phyloP scores from a whole-genome alignment of 2,888 invertebrate genomes.

The Cerceris ruficornis region DNA sequence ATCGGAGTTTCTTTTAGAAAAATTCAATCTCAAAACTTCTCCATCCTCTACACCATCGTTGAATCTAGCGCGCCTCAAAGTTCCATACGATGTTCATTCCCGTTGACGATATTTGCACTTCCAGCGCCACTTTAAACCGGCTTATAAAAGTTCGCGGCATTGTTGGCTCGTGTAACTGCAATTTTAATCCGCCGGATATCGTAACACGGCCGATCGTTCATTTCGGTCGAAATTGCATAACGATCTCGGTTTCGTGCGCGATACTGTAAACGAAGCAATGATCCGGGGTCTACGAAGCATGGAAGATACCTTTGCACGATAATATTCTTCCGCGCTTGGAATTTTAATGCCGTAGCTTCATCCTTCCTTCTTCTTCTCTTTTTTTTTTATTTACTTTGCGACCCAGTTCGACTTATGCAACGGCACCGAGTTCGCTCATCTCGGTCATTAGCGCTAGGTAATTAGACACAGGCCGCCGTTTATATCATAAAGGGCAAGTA shows the following conservation, averaged over 20 bases:
- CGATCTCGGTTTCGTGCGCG: not conserved
- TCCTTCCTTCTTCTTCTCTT: constrained; percentile 5
- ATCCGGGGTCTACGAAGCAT: constrained; percentile 41
- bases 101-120: not conserved
- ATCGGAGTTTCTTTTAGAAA: no score
- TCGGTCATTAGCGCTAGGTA: constrained; percentile 42
- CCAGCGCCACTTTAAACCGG: not conserved
- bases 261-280: constrained; percentile 11
- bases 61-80: no score
- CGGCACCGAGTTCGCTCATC: constrained; percentile 19
- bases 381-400: constrained; percentile 33
- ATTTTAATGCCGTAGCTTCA: constrained; percentile 36
- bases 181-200: constrained; percentile 18
- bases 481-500: constrained; percentile 13
- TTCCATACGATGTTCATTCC: no score
- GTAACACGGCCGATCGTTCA: constrained; percentile 11
- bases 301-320: constrained; percentile 14
- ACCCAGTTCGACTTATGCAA: constrained; percentile 43
- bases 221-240: constrained; percentile 2
- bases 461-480: constrained; percentile 35
- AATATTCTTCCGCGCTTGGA: constrained; percentile 23
- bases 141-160: not conserved
- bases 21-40: no score
- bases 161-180: constrained; percentile 2
- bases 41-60: no score